Conservation (phyloP, 2,113 vertebrate species). For the Cephalopholis sonnerati region DNA sequence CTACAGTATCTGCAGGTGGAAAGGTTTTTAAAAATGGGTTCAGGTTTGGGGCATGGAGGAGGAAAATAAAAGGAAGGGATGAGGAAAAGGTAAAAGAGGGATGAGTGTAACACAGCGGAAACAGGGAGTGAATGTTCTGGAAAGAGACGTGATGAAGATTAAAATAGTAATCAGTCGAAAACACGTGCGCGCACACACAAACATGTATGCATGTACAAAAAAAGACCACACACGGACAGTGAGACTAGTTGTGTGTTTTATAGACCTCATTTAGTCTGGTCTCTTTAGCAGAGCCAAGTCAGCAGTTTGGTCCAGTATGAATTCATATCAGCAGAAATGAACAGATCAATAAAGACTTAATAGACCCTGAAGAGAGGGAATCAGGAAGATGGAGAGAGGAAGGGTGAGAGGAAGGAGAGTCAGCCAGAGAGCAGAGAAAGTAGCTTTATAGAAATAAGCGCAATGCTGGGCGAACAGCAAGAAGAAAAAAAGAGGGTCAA, state of each 20-base stretch:
- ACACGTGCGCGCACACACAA: slow-evolving; percentile 35
- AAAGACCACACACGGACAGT: slow-evolving; percentile 43
- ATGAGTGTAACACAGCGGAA: slow-evolving; percentile 45
- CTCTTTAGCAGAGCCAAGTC: slow-evolving; percentile 82
- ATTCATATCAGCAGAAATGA: slow-evolving; percentile 88
- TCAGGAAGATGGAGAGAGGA: slow-evolving; percentile 68
- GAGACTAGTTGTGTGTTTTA: slow-evolving; percentile 74
- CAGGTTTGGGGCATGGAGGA: slow-evolving; percentile 62
- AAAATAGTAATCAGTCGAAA: slow-evolving; percentile 67
- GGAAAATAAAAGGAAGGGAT: slow-evolving; percentile 9
- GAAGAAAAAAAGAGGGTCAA: neutral
- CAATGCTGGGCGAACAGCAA: slow-evolving; percentile 29
- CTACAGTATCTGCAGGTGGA: slow-evolving; percentile 58
- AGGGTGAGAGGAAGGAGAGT: slow-evolving; percentile 50
- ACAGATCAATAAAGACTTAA: slow-evolving; percentile 87
- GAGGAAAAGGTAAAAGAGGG: slow-evolving; percentile 27
- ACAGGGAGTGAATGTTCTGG: slow-evolving; percentile 56
- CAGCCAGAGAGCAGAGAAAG: slow-evolving; percentile 42
- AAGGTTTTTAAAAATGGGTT: slow-evolving; percentile 62
- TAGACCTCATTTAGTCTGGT: slow-evolving; percentile 83
- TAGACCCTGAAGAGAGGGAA: slow-evolving; percentile 82
- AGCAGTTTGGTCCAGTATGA: slow-evolving; percentile 84
- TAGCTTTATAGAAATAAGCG: slow-evolving; percentile 42
- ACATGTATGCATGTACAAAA: slow-evolving; percentile 52
- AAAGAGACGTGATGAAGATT: slow-evolving; percentile 67